Evolutionary conservation across 2,113 vertebrate species (phyloP).

Genomic region (Anarrhichthys ocellatus): DNA sequence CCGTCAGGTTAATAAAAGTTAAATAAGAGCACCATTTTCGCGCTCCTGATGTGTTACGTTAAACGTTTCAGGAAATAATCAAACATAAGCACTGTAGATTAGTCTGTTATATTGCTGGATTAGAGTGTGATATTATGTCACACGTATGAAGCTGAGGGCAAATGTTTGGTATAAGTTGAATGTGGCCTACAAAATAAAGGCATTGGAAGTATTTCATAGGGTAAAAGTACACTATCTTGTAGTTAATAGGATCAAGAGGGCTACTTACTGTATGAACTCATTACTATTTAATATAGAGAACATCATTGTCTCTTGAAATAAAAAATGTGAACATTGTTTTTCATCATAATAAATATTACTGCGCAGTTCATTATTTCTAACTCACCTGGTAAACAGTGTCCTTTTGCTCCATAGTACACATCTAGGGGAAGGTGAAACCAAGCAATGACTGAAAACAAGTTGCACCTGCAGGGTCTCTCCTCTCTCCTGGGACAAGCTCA

Average conservation of each 20-base stretch:
- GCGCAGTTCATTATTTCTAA: background rate
- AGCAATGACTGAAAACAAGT: conserved; percentile 27
- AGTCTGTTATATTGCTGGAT: background rate
- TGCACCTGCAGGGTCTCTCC: conserved; percentile 29
- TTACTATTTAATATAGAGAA: background rate
- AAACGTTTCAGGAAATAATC: background rate
- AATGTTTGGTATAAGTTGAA: background rate
- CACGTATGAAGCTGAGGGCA: background rate
- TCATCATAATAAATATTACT: background rate
- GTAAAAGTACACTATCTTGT: background rate
- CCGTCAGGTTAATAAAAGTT: background rate
- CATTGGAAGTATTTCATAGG: background rate
- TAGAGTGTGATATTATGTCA: background rate
- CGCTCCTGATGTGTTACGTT: background rate
- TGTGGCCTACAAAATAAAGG: background rate
- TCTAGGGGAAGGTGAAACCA: background rate
- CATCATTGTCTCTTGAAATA: background rate
- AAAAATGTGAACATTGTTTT: background rate
- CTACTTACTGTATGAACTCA: background rate
- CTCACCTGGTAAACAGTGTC: background rate
- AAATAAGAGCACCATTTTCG: background rate
- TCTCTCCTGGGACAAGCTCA: conserved; percentile 45
- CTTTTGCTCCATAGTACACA: background rate
- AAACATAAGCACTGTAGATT: background rate
- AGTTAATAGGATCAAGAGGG: background rate